These are phyloP conservation scores for Drosophila setosimentum DNA, from an alignment of 2,888 invertebrate species.

Conservation along the genomic window DNA sequence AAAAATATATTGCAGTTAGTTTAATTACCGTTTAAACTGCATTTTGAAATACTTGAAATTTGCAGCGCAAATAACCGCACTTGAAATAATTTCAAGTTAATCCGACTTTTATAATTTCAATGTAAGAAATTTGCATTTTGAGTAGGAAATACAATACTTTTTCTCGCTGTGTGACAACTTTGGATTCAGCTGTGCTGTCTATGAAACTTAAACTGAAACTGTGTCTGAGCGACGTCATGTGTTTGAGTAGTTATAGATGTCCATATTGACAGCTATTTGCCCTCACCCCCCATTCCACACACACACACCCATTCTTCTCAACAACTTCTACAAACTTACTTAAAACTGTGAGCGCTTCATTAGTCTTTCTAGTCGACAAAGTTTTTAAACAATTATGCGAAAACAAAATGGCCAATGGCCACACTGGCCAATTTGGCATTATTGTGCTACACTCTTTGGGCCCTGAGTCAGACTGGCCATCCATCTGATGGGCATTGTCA, in stretches of 20 bases:
- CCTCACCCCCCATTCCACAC: neutral
- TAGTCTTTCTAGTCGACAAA: constrained; percentile 59
- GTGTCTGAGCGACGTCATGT: neutral
- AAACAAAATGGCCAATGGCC: constrained; percentile 55
- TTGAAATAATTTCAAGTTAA: neutral
- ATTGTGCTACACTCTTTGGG: constrained; percentile 20
- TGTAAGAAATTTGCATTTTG: neutral
- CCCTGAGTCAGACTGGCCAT: constrained; percentile 22
- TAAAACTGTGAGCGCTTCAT: constrained; percentile 63
- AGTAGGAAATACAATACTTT: neutral
- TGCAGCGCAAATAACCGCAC: neutral
- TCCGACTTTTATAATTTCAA: neutral
- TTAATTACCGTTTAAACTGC: neutral
- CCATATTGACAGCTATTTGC: constrained; percentile 43
- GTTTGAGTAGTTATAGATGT: constrained; percentile 10
- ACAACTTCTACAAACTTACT: neutral
- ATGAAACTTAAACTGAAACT: constrained; percentile 37
- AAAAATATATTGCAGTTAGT: neutral
- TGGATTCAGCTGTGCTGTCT: constrained; percentile 38
- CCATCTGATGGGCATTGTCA: constrained; percentile 34
- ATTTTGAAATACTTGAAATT: neutral
- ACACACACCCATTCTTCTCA: accelerated
- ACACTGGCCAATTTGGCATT: constrained; percentile 44
- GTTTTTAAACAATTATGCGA: constrained; percentile 69
- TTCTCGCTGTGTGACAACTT: constrained; percentile 8